Evolutionary conservation across 2,797 vertebrate genomes (phyloP).

Genomic region (Onychomys leucogaster): DNA sequence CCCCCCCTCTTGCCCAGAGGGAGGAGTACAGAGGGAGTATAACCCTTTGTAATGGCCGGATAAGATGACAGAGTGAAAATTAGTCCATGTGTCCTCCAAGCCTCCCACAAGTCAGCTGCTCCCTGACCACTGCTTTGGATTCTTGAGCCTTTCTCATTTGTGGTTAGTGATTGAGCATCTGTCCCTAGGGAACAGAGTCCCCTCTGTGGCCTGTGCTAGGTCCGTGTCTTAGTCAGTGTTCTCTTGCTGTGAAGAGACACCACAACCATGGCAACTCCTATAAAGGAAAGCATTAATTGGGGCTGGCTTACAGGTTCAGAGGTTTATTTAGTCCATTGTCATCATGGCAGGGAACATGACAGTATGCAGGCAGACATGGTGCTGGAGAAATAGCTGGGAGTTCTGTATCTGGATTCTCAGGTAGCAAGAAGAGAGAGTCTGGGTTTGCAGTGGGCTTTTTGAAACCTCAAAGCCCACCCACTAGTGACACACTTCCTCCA

Average conservation of each 20-base stretch:
- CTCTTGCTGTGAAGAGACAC: neutral
- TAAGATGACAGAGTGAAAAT: too few species aligned
- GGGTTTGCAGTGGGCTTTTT: neutral
- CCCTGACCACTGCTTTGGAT: neutral
- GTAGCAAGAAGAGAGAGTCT: neutral
- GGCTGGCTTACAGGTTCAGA: neutral
- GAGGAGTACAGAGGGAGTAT: too few species aligned
- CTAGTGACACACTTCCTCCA: neutral
- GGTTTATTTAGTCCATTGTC: too few species aligned
- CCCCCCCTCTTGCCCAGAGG: neutral
- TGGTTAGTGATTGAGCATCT: rapidly evolving
- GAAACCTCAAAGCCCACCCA: too few species aligned
- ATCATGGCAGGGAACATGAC: neutral
- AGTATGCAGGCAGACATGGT: too few species aligned
- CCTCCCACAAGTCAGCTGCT: neutral
- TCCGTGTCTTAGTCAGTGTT: neutral
- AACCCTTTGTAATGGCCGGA: neutral
- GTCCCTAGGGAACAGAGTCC: too few species aligned
- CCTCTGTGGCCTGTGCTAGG: rapidly evolving
- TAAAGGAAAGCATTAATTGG: neutral
- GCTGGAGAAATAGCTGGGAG: neutral
- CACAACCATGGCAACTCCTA: neutral
- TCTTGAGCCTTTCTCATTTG: neutral
- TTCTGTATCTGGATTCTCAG: neutral
- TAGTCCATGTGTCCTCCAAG: rapidly evolving